phyloP scores from a whole-genome alignment of 2,113 vertebrate genomes.

The Malurus melanocephalus region DNA sequence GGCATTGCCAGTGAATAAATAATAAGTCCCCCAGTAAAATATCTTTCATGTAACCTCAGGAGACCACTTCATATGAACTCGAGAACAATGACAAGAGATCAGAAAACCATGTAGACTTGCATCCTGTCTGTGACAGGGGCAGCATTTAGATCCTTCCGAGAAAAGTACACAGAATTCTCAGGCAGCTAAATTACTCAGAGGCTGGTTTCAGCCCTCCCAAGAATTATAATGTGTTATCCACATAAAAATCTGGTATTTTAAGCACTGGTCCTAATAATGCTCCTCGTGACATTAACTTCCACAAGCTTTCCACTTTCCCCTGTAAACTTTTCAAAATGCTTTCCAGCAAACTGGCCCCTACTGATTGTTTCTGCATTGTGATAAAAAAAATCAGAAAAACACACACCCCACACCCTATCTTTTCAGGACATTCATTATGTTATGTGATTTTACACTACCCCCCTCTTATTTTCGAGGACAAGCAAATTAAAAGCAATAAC shows the following conservation, averaged over 20 bases:
- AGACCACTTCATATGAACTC: not conserved
- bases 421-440: not conserved
- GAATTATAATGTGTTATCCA: not conserved
- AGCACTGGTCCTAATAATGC: not conserved
- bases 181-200: not conserved
- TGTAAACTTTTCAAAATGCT: not conserved
- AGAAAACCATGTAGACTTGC: not conserved
- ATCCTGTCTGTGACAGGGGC: conserved; percentile 24
- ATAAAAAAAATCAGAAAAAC: not conserved
- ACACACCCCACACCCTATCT: not conserved
- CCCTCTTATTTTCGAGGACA: not conserved
- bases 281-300: not conserved
- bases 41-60: not conserved
- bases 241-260: not conserved
- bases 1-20: not conserved
- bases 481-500: not conserved
- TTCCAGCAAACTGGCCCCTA: not conserved
- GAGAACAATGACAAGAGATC: conserved; percentile 15
- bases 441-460: not conserved
- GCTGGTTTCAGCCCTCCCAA: not conserved
- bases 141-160: not conserved
- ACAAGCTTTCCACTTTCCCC: not conserved
- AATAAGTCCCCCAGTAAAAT: not conserved
- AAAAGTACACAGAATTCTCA: conserved; percentile 1
- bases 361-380: not conserved